Evolutionary conservation across 2,113 vertebrate genomes (phyloP).

Genomic region (Peucedramus taeniatus): DNA sequence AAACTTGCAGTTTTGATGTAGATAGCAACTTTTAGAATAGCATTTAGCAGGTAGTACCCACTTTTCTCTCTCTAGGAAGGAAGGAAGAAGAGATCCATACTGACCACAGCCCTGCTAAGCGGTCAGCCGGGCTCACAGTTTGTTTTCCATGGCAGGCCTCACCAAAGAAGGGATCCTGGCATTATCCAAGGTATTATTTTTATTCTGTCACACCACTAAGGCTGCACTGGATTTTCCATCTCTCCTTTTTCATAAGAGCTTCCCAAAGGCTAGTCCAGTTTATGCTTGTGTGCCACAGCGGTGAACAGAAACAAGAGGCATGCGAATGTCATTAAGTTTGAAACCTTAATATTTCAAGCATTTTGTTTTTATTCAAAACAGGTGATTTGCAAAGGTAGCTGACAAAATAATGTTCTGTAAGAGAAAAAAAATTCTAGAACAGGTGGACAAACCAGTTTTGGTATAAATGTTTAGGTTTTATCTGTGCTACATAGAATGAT

Average conservation of each 20-base stretch:
- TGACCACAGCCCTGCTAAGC: background rate
- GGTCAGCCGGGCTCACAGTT: accelerated
- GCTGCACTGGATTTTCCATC: background rate
- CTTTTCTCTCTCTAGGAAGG: background rate
- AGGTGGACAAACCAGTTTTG: background rate
- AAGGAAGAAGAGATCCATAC: background rate
- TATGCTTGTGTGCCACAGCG: background rate
- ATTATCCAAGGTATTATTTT: background rate
- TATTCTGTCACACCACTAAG: background rate
- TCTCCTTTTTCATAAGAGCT: background rate
- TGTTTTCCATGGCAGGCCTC: background rate
- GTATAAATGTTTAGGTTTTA: background rate
- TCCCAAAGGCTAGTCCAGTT: background rate
- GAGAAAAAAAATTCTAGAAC: background rate
- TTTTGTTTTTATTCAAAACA: background rate
- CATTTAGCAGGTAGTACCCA: background rate
- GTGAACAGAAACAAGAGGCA: background rate
- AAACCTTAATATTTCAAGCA: background rate
- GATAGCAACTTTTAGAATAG: background rate
- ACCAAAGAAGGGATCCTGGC: background rate
- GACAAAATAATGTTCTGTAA: background rate
- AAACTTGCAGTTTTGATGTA: background rate
- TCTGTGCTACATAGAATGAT: background rate
- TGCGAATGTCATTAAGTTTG: accelerated
- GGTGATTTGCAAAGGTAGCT: background rate